Evolutionary conservation across 2,797 vertebrate genomes (phyloP).

Genomic region (Diglossa cyanea): DNA sequence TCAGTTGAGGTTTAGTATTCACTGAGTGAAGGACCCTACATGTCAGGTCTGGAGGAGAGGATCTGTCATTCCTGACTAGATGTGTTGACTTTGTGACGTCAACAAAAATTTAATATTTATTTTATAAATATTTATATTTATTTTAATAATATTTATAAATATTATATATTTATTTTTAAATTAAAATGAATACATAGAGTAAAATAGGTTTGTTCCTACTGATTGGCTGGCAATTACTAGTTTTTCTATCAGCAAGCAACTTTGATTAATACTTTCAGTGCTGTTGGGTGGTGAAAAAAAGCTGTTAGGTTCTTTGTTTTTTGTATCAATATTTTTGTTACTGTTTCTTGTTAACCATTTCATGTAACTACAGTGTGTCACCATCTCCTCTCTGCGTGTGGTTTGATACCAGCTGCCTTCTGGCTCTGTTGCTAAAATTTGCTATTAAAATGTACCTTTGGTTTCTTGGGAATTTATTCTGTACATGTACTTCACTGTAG

Average conservation of each 20-base stretch:
- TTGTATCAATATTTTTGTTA: neutral
- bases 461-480: neutral
- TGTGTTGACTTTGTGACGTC: neutral
- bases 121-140: neutral
- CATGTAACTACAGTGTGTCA: fast-evolving
- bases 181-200: neutral
- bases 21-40: neutral
- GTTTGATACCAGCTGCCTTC: neutral
- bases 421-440: neutral
- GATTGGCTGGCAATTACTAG: fast-evolving
- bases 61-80: fast-evolving
- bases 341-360: neutral
- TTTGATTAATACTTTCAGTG: neutral
- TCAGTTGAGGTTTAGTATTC: neutral
- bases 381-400: fast-evolving
- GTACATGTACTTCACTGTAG: neutral
- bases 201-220: neutral
- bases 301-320: neutral
- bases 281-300: neutral
- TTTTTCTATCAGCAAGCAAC: neutral
- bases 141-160: no score
- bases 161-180: no score
- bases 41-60: neutral
- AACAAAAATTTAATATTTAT: neutral
- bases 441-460: fast-evolving